phyloP scores from a whole-genome alignment of 1,140 invertebrate genomes.

The Platyscapa corneri region DNA sequence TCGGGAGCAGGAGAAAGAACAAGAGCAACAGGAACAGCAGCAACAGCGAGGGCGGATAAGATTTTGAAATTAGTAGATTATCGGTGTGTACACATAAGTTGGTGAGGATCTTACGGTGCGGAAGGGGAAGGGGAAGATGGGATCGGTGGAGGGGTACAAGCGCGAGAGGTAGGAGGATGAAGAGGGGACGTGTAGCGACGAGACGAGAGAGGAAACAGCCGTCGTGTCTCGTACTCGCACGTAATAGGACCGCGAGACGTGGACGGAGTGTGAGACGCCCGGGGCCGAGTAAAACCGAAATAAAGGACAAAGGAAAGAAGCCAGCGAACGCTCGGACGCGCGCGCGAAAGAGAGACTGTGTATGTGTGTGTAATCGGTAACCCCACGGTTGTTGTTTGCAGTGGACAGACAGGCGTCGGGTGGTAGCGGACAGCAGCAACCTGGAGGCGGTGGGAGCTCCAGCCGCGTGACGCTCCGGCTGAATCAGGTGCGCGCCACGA shows the following conservation, averaged over 20 bases:
- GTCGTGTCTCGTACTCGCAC: slow-evolving; percentile 10
- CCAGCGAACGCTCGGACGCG: too few species aligned
- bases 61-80: neutral
- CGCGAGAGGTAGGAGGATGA: neutral
- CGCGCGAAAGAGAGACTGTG: neutral
- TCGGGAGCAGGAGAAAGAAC: too few species aligned
- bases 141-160: neutral
- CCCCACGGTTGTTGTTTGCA: slow-evolving; percentile 44
- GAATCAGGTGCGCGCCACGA: slow-evolving; percentile 74
- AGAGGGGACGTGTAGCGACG: slow-evolving; percentile 21
- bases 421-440: slow-evolving; percentile 1
- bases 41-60: neutral
- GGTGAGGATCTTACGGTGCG: neutral
- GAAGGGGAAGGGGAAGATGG: neutral
- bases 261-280: slow-evolving; percentile 8
- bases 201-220: slow-evolving; percentile 36
- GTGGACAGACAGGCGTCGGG: slow-evolving; percentile 70
- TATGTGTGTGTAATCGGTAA: neutral
- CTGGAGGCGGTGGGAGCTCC: slow-evolving; percentile 13
- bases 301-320: slow-evolving; percentile 3
- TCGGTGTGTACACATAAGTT: neutral
- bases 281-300: neutral
- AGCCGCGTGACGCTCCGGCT: slow-evolving; percentile 77
- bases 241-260: neutral
- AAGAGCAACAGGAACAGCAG: too few species aligned